Evolutionary conservation across 1,140 invertebrate genomes (phyloP).

Genomic region (Drosophila ercepeae): DNA sequence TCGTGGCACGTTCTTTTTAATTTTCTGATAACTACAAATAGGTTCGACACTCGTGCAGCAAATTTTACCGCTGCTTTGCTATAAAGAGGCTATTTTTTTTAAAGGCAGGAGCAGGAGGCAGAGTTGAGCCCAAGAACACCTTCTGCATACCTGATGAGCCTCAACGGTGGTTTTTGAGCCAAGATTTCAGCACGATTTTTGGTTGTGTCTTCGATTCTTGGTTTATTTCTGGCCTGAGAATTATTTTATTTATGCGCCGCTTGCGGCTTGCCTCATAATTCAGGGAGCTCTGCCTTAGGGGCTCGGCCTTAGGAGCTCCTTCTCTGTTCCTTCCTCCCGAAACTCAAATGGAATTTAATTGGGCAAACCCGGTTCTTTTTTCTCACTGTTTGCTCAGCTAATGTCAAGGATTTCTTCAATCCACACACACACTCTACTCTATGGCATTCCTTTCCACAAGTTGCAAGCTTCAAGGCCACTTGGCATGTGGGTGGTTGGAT

Average conservation of each 20-base stretch:
- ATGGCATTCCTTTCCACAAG: constrained; percentile 7
- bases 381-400: constrained; percentile 20
- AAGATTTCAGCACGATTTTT: constrained; percentile 58
- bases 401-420: constrained; percentile 38
- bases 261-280: constrained; percentile 76
- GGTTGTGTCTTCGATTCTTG: constrained; percentile 33
- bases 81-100: no score
- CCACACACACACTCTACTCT: not conserved
- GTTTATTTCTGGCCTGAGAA: constrained; percentile 41
- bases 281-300: constrained; percentile 27
- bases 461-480: constrained; percentile 19
- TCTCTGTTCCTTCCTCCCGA: not conserved
- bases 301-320: no score
- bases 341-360: constrained; percentile 64
- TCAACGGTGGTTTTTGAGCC: constrained; percentile 24
- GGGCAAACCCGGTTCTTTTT: constrained; percentile 16
- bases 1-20: constrained; percentile 74
- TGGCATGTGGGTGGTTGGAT: not conserved
- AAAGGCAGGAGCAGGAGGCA: not conserved
- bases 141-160: constrained; percentile 71
- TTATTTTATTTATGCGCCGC: constrained; percentile 80
- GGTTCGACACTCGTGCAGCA: constrained; percentile 79
- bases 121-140: constrained; percentile 17
- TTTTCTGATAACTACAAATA: constrained; percentile 82
- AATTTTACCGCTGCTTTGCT: constrained; percentile 81